Evolutionary conservation across 2,113 vertebrate genomes (phyloP).

Genomic region (Phalacrocorax pelagicus): DNA sequence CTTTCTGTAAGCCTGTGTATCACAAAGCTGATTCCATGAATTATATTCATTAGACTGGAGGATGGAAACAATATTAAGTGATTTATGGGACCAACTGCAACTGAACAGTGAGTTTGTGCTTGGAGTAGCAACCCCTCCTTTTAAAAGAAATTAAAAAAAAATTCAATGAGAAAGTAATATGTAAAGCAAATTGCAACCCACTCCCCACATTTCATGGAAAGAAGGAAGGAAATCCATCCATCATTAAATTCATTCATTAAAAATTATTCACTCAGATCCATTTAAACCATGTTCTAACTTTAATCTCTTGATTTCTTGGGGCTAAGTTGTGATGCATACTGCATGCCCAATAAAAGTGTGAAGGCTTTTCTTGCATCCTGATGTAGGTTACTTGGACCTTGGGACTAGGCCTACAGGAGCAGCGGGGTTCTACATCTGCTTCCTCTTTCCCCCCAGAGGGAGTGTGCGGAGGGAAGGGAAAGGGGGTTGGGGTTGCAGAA

Average conservation of each 20-base stretch:
- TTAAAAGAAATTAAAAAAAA: conserved; percentile 5
- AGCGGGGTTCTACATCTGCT: background rate
- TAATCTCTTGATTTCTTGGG: conserved; percentile 47
- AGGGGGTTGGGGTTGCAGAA: background rate
- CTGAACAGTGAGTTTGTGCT: background rate
- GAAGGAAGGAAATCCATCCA: conserved; percentile 30
- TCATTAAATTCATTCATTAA: conserved; percentile 57
- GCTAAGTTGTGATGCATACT: background rate
- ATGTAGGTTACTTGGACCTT: background rate
- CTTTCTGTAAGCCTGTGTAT: background rate
- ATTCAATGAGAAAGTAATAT: background rate
- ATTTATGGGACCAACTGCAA: background rate
- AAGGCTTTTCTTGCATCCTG: background rate
- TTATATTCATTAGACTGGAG: conserved; percentile 14
- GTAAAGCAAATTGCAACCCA: background rate
- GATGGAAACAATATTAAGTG: conserved; percentile 16
- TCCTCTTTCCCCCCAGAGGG: background rate
- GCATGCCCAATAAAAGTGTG: background rate
- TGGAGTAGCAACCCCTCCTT: background rate
- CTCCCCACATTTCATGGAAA: background rate
- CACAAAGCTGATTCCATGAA: conserved; percentile 20
- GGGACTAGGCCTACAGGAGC: background rate
- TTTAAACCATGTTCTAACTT: conserved; percentile 30
- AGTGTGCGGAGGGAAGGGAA: background rate
- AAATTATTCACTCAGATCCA: conserved; percentile 44